Percentiles rank a stretch among this genome's conserved stretches.
phyloP scores from a whole-genome alignment of 2,797 vertebrate genomes.

The Brachyalestes nurse region DNA sequence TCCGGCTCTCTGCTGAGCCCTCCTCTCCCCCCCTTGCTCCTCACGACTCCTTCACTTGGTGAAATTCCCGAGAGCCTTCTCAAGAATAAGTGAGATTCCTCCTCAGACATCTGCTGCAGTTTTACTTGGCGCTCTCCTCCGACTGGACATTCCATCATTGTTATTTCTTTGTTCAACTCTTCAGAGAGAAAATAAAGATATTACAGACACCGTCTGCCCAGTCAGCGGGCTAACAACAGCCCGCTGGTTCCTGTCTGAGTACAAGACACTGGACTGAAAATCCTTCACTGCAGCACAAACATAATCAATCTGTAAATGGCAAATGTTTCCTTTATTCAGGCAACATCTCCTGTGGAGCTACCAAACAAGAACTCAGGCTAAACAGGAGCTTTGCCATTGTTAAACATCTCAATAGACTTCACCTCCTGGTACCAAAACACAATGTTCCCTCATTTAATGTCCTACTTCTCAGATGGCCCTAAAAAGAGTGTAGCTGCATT shows the following conservation, averaged over 20 bases:
- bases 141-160: conserved; percentile 62
- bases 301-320: neutral
- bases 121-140: conserved; percentile 66
- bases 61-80: conserved; percentile 62
- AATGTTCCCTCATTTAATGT: too few relatives aligned
- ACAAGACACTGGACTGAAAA: conserved; percentile 26
- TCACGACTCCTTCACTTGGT: conserved; percentile 41
- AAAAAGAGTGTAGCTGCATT: too few relatives aligned
- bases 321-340: neutral
- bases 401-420: conserved; percentile 39
- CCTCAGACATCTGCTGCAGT: conserved; percentile 67
- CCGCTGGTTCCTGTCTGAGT: conserved; percentile 26
- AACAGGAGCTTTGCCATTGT: conserved; percentile 8
- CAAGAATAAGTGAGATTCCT: conserved; percentile 65
- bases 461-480: too few relatives aligned
- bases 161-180: conserved; percentile 70
- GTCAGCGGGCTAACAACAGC: conserved; percentile 31
- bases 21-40: conserved; percentile 25
- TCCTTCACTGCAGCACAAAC: conserved; percentile 8
- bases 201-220: conserved; percentile 47
- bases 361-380: neutral
- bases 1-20: conserved; percentile 16
- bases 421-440: conserved; percentile 45
- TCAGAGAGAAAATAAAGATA: conserved; percentile 67
- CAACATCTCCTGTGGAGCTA: neutral